phyloP scores from a whole-genome alignment of 2,888 invertebrate genomes.

The Dasypolia templi region DNA sequence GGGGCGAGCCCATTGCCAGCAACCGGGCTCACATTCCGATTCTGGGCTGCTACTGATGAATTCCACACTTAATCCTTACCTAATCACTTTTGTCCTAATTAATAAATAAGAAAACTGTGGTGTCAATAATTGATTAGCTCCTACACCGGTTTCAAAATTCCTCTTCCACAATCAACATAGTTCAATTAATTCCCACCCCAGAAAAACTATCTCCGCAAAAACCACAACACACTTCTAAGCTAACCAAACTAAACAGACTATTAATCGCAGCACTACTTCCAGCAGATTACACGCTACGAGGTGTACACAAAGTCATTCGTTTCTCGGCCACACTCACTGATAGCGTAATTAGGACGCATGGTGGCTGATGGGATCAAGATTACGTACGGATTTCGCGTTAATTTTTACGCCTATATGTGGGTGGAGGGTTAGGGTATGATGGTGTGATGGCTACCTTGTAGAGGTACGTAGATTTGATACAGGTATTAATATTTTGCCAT shows the following conservation, averaged over 20 bases:
- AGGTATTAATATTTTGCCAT: neutral
- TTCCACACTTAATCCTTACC: neutral
- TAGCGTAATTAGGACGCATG: slow-evolving; percentile 61
- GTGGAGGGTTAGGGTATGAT: neutral
- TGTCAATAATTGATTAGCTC: neutral
- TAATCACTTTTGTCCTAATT: neutral
- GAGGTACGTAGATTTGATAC: neutral
- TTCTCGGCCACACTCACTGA: slow-evolving; percentile 56
- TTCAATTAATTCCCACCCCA: neutral
- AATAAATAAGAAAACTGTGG: neutral
- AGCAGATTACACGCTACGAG: slow-evolving; percentile 51
- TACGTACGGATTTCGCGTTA: slow-evolving; percentile 27
- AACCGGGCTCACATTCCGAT: neutral
- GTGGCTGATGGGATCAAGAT: slow-evolving; percentile 46
- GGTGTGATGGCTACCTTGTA: too few species aligned
- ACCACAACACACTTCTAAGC: slow-evolving; percentile 3
- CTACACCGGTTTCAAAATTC: neutral
- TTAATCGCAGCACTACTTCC: slow-evolving; percentile 60
- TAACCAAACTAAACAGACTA: slow-evolving; percentile 59
- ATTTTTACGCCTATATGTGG: slow-evolving; percentile 23
- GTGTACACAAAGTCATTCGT: slow-evolving; percentile 70
- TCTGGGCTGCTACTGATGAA: neutral
- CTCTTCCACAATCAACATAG: neutral
- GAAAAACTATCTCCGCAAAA: slow-evolving; percentile 5
- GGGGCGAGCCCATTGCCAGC: neutral